Percentiles rank a stretch among this genome's conserved stretches.
These are phyloP conservation scores for Troides oblongomaculatus DNA, from an alignment of 2,888 invertebrate genomes.

Conservation along the genomic window DNA sequence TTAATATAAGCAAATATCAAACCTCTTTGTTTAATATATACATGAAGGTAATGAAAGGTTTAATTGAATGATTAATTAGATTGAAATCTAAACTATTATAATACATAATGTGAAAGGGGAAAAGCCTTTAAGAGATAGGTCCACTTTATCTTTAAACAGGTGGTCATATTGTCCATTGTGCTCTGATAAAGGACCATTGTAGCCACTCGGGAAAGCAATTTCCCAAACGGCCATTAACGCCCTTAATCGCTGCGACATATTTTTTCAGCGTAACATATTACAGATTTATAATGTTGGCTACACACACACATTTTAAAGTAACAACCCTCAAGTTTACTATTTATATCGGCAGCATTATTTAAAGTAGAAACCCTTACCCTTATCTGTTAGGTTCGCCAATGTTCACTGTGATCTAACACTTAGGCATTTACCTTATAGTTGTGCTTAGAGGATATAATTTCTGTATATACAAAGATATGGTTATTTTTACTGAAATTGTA, in stretches of 20 bases:
- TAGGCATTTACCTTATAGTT: no score
- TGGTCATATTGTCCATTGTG: constrained; percentile 36
- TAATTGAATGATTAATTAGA: no score
- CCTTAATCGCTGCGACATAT: constrained; percentile 32
- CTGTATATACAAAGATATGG: no score
- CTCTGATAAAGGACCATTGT: constrained; percentile 33
- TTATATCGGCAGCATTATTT: constrained; percentile 63
- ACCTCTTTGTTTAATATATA: no score
- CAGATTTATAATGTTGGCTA: constrained; percentile 41
- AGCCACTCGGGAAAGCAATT: constrained; percentile 30
- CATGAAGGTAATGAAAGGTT: no score
- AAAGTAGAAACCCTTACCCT: constrained; percentile 57
- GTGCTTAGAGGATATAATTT: no score
- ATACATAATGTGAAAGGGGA: no score
- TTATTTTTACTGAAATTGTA: no score
- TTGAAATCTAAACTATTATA: no score
- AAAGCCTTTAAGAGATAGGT: neutral
- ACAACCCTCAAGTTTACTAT: constrained; percentile 47
- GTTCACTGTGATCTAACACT: constrained; percentile 21
- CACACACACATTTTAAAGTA: constrained; percentile 43
- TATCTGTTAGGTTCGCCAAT: constrained; percentile 44
- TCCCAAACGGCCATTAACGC: constrained; percentile 33
- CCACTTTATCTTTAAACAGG: constrained; percentile 32
- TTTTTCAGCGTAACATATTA: constrained; percentile 32
- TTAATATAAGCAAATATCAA: no score